Evolutionary conservation across 2,888 invertebrate species (phyloP), one percentile per base, ranked within the genome.

Genomic region (Eupithecia subumbrata): DNA sequence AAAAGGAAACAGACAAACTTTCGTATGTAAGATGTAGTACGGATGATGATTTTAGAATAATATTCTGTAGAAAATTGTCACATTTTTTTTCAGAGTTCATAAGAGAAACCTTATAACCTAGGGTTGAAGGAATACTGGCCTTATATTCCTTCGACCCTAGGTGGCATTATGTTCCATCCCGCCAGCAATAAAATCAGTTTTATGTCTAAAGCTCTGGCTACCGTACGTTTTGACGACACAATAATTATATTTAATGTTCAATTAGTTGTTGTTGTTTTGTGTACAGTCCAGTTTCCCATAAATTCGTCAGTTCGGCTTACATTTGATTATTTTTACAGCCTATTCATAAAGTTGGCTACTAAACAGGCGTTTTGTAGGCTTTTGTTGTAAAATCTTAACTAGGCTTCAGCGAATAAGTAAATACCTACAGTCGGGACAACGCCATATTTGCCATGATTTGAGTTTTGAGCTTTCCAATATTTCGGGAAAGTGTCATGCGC

Each of bases 241-340:
- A 86, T 86, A 86, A 85, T 84, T 84, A 81, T 80, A 82, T 76
- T 84, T 83, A 37, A 37, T 81, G 79, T 78, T 82, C 81, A 82
- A 83, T 84, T 83, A 83, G 80, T 78, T 22, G 60, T 72, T 73
- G 80, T 80, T 81, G 81, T 83, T 82, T 81, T 80, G 80, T 80
- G 76, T 83, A 78, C 76, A 76, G 76, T 80, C 74, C 74, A 78
- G 73, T 78, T 82, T 82, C 80, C 80, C 79, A 82, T 83, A 85
- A 82, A 82, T 82, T 81, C 82, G 81, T 84, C 82, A 82, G 78
- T 84, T 80, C 81, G 82, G 80, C 80, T 84, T 76, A 81, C 82
- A 79, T 84, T 85, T 85, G 84, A 85, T 85, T 84, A 82, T 82
- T 82, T 83, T 83, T 83, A 84, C 76, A 77, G 77, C 79, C 81